Percentiles rank a stretch among this genome's conserved stretches.
These are phyloP conservation scores for Sanderia malayensis DNA, from an alignment of 30 jellyfish, hydroid and myxozoan species.

Conservation along the genomic window DNA sequence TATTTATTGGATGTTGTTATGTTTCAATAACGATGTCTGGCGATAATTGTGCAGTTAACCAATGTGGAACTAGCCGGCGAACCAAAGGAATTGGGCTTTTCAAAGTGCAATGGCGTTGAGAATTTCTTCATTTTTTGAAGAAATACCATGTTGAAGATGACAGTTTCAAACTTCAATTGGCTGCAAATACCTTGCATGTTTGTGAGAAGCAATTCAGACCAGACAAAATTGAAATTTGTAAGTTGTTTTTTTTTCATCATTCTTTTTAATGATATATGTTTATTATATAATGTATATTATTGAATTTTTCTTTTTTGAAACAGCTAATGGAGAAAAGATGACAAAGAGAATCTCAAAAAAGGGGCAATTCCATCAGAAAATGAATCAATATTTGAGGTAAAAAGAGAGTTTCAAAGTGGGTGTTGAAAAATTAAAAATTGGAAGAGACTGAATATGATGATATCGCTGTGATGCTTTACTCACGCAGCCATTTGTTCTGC, in stretches of 20 bases:
- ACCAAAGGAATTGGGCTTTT: conserved; percentile 18
- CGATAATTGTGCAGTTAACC: conserved; percentile 17
- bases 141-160: conserved; percentile 15
- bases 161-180: conserved; percentile 16
- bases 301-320: neutral
- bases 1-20: too few species aligned
- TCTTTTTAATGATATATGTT: too few species aligned
- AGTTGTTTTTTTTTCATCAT: too few species aligned
- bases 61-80: conserved; percentile 6
- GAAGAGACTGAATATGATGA: too few species aligned
- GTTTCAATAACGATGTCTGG: too few species aligned
- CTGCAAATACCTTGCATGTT: conserved; percentile 23
- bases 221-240: conserved; percentile 12
- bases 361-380: conserved; percentile 14
- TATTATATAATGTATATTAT: too few species aligned
- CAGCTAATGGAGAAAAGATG: conserved; percentile 13
- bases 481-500: conserved; percentile 6
- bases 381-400: conserved; percentile 5
- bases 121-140: conserved; percentile 2
- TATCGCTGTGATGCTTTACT: too few species aligned
- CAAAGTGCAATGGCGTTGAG: conserved; percentile 13
- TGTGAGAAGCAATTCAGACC: conserved; percentile 14
- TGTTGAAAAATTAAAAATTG: too few species aligned
- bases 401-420: too few species aligned
- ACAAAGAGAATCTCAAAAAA: conserved; percentile 7